These are phyloP conservation scores for Steatocranus sp. DNA, from an alignment of 2,797 vertebrate species.

Conservation along the genomic window DNA sequence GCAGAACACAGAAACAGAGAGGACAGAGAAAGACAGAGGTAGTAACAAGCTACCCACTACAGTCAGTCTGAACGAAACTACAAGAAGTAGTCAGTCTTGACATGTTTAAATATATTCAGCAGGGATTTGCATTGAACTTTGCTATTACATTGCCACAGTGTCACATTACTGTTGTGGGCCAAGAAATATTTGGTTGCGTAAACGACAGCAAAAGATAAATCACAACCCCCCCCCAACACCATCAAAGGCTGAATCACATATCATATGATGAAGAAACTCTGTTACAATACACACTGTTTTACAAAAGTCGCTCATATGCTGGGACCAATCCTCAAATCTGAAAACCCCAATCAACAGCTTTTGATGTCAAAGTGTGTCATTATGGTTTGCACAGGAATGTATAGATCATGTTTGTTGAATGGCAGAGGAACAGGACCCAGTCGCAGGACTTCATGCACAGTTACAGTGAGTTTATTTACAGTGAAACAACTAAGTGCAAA, in stretches of 20 bases:
- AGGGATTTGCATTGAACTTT: not conserved
- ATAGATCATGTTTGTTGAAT: not conserved
- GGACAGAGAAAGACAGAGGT: not conserved
- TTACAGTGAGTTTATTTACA: not conserved
- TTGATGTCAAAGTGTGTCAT: not conserved
- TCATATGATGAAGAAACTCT: not conserved
- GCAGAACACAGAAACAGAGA: not conserved
- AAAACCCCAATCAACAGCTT: not conserved
- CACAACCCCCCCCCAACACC: not conserved
- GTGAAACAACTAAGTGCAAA: not conserved
- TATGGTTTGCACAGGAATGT: not conserved
- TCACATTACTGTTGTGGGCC: not conserved
- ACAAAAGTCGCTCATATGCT: not conserved
- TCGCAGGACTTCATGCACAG: fast-evolving
- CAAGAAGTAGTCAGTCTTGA: not conserved
- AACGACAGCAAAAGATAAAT: not conserved
- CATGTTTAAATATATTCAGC: not conserved
- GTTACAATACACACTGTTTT: not conserved
- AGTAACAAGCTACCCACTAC: not conserved
- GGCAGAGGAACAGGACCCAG: not conserved
- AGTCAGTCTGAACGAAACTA: not conserved
- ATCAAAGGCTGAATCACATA: not conserved
- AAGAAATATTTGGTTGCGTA: not conserved
- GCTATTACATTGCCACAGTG: not conserved
- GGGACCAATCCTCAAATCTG: not conserved